Base-by-base conservation (phyloP, 2,797 vertebrate genomes). In the Uromys caudimaculatus region DNA sequence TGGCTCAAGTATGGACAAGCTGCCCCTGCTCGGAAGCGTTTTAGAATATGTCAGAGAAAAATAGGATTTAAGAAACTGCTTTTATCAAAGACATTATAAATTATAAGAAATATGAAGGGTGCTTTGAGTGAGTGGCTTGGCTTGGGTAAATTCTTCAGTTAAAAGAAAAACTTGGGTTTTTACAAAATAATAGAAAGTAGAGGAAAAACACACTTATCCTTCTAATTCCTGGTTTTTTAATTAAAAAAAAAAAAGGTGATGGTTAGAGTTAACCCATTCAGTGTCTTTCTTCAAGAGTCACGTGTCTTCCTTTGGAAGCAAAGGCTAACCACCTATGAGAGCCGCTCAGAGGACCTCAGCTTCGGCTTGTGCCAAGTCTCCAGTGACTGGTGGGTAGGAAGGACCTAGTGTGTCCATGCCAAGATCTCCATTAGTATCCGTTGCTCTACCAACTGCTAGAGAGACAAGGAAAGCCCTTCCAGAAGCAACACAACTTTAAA, bases 151-250 rank as follows among this genome's bases (percentile, higher is more conserved):
- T 77, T 95, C 84, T 95, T 73, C 47, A 67, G 16, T 29, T 85
- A 69, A 83, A 92, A 92, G 56, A 82, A 95, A 96, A 93, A 73
- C 64, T 93, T 54, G 77, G 79, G 64, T 47, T 44, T 90, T 47
- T 52, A 78, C 69, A 93, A 89, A 83, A 14, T 58, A 73, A 71
- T 56, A 54, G 69, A 75, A 91, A 91, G n/a, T 76, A 81, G n/a
- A 58, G 93, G 77, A 85, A 92, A 75, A 89, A 35, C 75, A 76
- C 16, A 23, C 3, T 3, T 13, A 2, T 3, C 17, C 52, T 78
- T 60, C 67, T 62, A 73, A 50, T 93, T 96, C 95, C 90, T 93
- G 50, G 93, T 64, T 88, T 50, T 50, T 83, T 71, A 38, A 91
- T 54, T 44, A 85, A 83, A 89, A 54, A 56, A 69, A 19, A n/a